phyloP scores from a whole-genome alignment of 2,113 vertebrate genomes.

The Reinhardtius hippoglossoides region DNA sequence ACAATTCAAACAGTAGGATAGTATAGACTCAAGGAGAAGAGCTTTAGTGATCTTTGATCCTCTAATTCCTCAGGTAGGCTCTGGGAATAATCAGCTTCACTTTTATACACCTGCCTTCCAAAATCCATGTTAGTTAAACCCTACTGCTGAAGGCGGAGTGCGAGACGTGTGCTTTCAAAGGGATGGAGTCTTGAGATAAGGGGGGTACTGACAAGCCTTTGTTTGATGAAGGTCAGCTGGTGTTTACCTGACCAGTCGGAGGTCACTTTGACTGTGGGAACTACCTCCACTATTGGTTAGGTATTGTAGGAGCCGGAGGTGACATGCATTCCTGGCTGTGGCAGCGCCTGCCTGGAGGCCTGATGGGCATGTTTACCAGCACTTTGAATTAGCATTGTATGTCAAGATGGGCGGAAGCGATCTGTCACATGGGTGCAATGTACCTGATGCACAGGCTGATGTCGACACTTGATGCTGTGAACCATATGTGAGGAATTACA shows the following conservation, averaged over 20 bases:
- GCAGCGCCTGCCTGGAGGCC: neutral
- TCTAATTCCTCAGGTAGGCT: neutral
- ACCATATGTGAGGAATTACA: conserved; percentile 9
- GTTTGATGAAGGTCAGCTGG: conserved; percentile 50
- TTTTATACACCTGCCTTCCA: neutral
- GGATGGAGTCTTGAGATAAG: conserved; percentile 51
- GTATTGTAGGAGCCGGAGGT: conserved; percentile 33
- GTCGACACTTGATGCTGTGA: conserved; percentile 3
- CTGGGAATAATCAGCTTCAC: neutral
- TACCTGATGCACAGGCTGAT: conserved; percentile 9
- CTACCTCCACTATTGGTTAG: conserved; percentile 14
- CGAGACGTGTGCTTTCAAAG: conserved; percentile 8
- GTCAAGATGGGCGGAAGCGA: neutral
- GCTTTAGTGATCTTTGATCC: too few species aligned
- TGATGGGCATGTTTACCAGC: conserved; percentile 8
- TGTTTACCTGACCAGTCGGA: conserved; percentile 55
- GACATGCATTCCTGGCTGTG: conserved; percentile 35
- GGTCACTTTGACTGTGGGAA: conserved; percentile 53
- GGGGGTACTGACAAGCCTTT: conserved; percentile 30
- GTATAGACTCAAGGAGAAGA: neutral
- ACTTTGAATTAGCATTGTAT: neutral
- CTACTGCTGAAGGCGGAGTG: neutral
- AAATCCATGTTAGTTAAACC: neutral
- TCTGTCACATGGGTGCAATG: neutral
- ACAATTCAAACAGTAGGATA: too few species aligned